Evolutionary conservation across 2,888 invertebrate genomes (phyloP), one percentile per base, ranked within the genome.

Genomic region (Gonocerus acuteangulatus): DNA sequence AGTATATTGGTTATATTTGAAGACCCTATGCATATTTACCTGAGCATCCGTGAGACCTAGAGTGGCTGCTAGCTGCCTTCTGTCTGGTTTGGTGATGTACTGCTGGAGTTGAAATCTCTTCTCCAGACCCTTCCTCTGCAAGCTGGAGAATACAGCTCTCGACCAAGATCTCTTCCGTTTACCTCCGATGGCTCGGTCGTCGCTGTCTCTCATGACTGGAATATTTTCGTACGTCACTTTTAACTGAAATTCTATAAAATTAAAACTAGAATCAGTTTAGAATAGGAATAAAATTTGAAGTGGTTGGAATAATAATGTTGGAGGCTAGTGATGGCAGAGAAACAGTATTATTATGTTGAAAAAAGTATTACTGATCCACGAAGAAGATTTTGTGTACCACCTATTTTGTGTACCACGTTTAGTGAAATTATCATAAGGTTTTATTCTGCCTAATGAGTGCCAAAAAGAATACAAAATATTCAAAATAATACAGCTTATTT

Each of bases 131-230:
- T 95, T 95, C n/a, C 95, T 76, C 73, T 95, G 95, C 2, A 95
- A 78, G 72, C 93, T 92, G 71, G 93, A 94, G 73, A 95, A 95
- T 1, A 95, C 95, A 0, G 95, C 95, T 54, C 95, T 79, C 0
- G 94, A 94, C 95, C 95, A 95, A 0, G 94, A 92, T 22, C 94
- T 80, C 73, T 95, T 95, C 62, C 93, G 77, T 71, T 93, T 87
- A 18, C 65, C 66, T 1, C 63, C 36, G 2, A 61, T 62, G 21
- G 45, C 58, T 21, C 64, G n/a, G 11, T 64, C 66, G 18, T 65
- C 65, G 42, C 61, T 39, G 21, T 65, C 65, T 2, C 54, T 42
- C 3, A 62, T 51, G 15, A 65, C 65, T 65, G 42, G 4, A 27
- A 27, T 42, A 16, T 16, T 42, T 16, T 16, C 47, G 11, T 19